phyloP scores from a whole-genome alignment of 2,888 invertebrate species.

The Gortyna flavago region DNA sequence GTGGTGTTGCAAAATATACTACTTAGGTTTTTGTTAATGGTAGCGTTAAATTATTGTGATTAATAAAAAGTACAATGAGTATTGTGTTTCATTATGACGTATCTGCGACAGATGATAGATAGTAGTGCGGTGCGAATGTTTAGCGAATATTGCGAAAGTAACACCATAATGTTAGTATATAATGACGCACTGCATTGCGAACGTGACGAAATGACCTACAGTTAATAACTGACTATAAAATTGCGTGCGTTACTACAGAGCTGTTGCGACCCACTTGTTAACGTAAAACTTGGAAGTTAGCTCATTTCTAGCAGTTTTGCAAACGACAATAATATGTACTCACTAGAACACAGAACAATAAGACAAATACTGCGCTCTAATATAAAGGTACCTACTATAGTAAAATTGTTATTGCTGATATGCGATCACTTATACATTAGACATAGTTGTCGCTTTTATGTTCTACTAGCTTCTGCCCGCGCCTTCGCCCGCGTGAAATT shows the following conservation, averaged over 20 bases:
- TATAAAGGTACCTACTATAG: conserved; percentile 3
- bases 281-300: conserved; percentile 33
- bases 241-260: conserved; percentile 49
- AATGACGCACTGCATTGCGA: conserved; percentile 65
- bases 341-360: conserved; percentile 7
- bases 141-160: conserved; percentile 38
- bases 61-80: conserved; percentile 67
- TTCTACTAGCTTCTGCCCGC: too few species aligned
- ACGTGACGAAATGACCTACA: conserved; percentile 58
- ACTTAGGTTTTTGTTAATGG: conserved; percentile 57
- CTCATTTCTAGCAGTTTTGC: conserved; percentile 25
- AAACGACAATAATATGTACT: conserved; percentile 8
- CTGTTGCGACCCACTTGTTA: conserved; percentile 53
- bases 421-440: conserved; percentile 20
- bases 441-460: conserved; percentile 6
- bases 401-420: conserved; percentile 29
- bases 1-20: conserved; percentile 62
- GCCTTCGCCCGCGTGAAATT: too few species aligned
- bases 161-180: conserved; percentile 26
- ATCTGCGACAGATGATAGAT: background rate
- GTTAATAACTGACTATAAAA: conserved; percentile 49
- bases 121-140: conserved; percentile 51
- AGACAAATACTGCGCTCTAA: background rate
- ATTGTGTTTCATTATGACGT: conserved; percentile 59
- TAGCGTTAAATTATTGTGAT: conserved; percentile 69